Evolutionary conservation across 2,888 invertebrate genomes (phyloP).

Genomic region (Onchidella celtica): DNA sequence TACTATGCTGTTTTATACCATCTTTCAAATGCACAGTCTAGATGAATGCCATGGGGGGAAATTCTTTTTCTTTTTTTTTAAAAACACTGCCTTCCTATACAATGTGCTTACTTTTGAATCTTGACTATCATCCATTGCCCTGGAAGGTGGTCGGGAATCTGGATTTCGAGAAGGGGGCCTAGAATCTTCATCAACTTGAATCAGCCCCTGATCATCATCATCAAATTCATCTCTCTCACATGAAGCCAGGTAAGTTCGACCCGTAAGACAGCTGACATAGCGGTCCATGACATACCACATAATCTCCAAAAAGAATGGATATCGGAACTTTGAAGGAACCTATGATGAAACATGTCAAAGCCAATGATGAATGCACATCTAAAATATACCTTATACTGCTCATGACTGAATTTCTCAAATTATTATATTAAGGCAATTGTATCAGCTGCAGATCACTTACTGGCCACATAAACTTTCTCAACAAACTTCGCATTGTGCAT

Average conservation of each 20-base stretch:
- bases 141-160: constrained; percentile 55
- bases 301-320: constrained; percentile 99
- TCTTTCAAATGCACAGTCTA: no score
- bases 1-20: no score
- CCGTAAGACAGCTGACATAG: constrained; percentile 92
- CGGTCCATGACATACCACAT: constrained; percentile 97
- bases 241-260: constrained; percentile 79
- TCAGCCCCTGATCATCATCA: constrained; percentile 57
- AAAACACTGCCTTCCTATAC: no score
- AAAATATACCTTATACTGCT: background rate
- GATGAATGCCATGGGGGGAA: no score
- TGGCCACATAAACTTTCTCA: no score
- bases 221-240: constrained; percentile 60
- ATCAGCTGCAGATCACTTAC: no score
- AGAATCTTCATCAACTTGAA: constrained; percentile 56
- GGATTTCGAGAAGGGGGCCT: constrained; percentile 58
- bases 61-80: no score
- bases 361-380: background rate
- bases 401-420: no score
- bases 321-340: constrained; percentile 98
- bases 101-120: constrained; percentile 34
- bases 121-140: constrained; percentile 49
- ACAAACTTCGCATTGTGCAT: no score
- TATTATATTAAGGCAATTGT: no score
- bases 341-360: constrained; percentile 75